phyloP scores from a whole-genome alignment of 1,140 invertebrate genomes.

The Melipona quadrifasciata region DNA sequence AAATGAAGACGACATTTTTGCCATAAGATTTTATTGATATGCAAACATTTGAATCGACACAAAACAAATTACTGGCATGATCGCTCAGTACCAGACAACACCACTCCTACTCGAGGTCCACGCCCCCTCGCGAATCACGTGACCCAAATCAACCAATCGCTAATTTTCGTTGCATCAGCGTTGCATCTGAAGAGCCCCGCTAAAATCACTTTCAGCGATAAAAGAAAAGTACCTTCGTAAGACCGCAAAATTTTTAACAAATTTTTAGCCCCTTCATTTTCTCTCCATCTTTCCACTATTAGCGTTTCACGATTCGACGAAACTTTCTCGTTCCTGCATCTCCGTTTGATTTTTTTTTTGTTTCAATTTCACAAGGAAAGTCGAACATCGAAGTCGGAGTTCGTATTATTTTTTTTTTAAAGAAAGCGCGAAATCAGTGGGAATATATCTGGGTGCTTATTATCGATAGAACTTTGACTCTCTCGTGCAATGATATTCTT shows the following conservation, averaged over 20 bases:
- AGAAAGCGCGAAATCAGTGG: neutral
- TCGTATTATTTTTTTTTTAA: neutral
- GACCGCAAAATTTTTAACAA: neutral
- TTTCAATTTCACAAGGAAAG: neutral
- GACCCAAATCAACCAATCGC: too few species aligned
- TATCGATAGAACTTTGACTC: conserved; percentile 3
- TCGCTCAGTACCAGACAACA: too few species aligned
- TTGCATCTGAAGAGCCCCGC: too few species aligned
- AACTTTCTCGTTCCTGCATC: neutral
- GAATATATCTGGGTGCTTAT: neutral
- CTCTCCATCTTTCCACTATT: neutral
- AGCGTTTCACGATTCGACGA: conserved; percentile 17
- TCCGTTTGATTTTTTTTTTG: neutral
- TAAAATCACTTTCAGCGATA: too few species aligned
- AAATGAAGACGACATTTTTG: too few species aligned
- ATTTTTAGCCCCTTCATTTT: neutral
- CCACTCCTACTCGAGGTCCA: too few species aligned
- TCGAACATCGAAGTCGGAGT: neutral
- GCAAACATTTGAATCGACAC: too few species aligned
- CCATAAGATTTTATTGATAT: too few species aligned
- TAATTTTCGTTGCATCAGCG: too few species aligned
- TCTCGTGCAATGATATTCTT: neutral
- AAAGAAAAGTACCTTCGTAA: neutral
- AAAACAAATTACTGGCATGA: too few species aligned
- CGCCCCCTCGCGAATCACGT: too few species aligned